A percentile compares a stretch with the other conserved stretches of the same genome.
phyloP scores from a whole-genome alignment of 2,888 invertebrate genomes.

The Lasius platythorax region DNA sequence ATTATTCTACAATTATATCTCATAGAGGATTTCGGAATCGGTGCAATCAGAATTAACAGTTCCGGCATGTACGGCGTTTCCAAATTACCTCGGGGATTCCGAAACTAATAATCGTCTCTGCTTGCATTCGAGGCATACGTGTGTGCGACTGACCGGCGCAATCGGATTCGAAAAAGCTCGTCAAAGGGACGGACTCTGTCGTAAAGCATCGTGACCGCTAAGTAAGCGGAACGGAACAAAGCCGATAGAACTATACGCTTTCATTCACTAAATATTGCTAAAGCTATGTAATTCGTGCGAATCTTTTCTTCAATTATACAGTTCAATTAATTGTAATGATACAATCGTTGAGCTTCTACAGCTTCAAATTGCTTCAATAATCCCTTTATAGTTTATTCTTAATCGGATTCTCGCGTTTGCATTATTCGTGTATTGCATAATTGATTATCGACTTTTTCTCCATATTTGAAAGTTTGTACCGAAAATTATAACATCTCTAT shows the following conservation, averaged over 20 bases:
- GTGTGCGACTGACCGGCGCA: constrained; percentile 64
- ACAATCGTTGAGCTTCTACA: background rate
- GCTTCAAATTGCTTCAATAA: background rate
- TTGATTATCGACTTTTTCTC: too few species aligned
- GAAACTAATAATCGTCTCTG: constrained; percentile 72
- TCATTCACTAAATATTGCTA: background rate
- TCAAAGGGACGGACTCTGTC: constrained; percentile 66
- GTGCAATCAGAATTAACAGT: constrained; percentile 26
- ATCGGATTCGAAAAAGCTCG: constrained; percentile 75
- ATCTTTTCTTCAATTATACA: background rate
- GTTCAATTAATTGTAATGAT: background rate
- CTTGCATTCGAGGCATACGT: constrained; percentile 45
- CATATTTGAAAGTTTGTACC: too few species aligned
- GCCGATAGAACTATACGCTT: background rate
- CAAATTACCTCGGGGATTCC: constrained; percentile 52
- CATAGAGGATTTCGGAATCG: background rate
- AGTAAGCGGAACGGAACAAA: constrained; percentile 13
- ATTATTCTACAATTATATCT: constrained; percentile 40
- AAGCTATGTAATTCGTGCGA: background rate
- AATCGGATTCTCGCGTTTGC: background rate
- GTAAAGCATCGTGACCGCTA: constrained; percentile 25
- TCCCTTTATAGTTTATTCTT: background rate
- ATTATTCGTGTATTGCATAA: too few species aligned
- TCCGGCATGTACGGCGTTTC: constrained; percentile 15
- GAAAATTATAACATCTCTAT: too few species aligned